These are phyloP conservation scores for Andinoacara biseriatus DNA, from an alignment of 2,113 vertebrate species.

Conservation along the genomic window DNA sequence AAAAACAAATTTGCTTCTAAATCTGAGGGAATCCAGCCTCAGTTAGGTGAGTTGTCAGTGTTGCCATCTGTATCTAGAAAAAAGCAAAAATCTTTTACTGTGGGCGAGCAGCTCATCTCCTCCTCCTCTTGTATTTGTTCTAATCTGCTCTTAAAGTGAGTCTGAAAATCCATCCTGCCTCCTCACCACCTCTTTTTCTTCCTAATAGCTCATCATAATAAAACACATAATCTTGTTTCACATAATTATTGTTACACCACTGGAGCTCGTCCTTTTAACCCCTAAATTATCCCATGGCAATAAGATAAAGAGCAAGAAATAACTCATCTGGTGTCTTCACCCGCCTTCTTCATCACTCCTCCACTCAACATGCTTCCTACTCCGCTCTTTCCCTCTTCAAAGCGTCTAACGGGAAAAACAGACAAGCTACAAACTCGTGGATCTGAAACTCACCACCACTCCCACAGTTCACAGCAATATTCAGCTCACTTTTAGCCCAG, in stretches of 20 bases:
- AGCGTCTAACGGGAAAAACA: background rate
- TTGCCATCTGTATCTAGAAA: background rate
- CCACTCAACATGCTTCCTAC: background rate
- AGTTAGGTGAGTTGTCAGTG: background rate
- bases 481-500: too few relatives aligned
- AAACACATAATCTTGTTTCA: background rate
- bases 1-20: background rate
- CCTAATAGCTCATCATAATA: conserved; percentile 1
- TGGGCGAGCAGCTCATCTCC: background rate
- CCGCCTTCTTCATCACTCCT: background rate
- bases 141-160: conserved; percentile 17
- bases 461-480: too few relatives aligned
- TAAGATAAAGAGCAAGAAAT: background rate
- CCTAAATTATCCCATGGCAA: background rate
- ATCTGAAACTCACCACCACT: background rate
- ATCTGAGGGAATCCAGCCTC: too few relatives aligned
- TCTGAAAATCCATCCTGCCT: background rate
- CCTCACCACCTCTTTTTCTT: background rate
- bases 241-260: background rate
- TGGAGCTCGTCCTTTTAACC: background rate
- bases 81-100: background rate
- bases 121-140: conserved; percentile 13
- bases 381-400: background rate
- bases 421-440: background rate
- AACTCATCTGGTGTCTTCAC: background rate